Evolutionary conservation across 2,113 vertebrate species (phyloP).

Genomic region (Caretta caretta): DNA sequence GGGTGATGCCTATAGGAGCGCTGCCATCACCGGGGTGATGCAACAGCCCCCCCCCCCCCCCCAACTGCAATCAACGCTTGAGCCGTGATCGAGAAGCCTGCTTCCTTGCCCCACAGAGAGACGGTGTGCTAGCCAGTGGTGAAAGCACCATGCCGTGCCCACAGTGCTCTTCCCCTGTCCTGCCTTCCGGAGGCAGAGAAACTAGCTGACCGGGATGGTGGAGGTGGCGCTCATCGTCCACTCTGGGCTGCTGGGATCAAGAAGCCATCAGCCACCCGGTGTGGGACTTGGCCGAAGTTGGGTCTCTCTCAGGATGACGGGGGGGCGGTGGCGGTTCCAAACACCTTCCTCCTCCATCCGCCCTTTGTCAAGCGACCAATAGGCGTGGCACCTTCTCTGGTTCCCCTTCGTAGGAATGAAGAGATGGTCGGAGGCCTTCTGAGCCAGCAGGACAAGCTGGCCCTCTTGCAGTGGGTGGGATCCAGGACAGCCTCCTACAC

Average conservation of each 20-base stretch:
- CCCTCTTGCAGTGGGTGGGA: neutral
- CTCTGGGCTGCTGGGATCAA: neutral
- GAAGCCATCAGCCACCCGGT: neutral
- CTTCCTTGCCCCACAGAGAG: neutral
- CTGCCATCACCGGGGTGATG: conserved; percentile 2
- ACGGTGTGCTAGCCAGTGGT: accelerated
- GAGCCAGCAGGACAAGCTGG: neutral
- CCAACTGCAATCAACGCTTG: neutral
- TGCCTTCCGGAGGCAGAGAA: neutral
- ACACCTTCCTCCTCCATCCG: neutral
- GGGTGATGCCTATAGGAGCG: neutral
- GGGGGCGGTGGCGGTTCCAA: neutral
- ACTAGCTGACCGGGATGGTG: neutral
- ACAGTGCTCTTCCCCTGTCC: neutral
- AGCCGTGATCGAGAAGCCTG: too few relatives aligned
- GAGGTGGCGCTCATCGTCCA: neutral
- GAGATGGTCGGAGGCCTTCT: neutral
- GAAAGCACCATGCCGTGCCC: accelerated
- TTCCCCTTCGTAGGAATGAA: neutral
- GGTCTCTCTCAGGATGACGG: neutral
- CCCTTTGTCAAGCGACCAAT: neutral
- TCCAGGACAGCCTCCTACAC: neutral
- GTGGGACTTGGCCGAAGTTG: too few relatives aligned
- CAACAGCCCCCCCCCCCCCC: neutral
- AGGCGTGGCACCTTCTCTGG: neutral